Evolutionary conservation across 2,888 invertebrate species (phyloP), one percentile per base, ranked within the genome.

Genomic region (Sicus ferrugineus): DNA sequence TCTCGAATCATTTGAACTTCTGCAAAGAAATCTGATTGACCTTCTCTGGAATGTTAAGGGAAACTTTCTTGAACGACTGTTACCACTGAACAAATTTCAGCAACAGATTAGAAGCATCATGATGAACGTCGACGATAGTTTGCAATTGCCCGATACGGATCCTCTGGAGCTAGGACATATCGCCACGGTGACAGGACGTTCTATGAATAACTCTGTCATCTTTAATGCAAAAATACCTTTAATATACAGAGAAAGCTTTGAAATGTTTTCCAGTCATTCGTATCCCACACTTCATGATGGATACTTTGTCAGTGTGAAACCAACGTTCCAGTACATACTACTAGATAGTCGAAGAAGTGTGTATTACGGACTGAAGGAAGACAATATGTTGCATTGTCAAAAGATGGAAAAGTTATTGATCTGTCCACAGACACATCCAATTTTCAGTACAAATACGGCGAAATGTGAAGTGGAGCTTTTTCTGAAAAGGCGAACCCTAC

Each of bases 181-280:
- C 50, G 21, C 50, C 5, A 52, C 50, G 21, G 50, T 52, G 3
- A 52, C 50, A 21, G 50, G 50, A 5, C 50, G 50, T 1, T 21
- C 50, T 2, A 52, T 9, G 23, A 52, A 52, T 21, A n/a, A 19
- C 21, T 52, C 50, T 2, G 50, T 52, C 9, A 31, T 58, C 11
- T 56, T 56, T 31, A 21, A 58, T 9, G 31, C 31, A 28, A 58
- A 58, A 58, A 58, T 58, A 58, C 58, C 58, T 7, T 31, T 58
- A 58, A 58, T 58, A 19, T n/a, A 30, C 34, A 58, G 21, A 21
- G 58, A 58, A 31, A 58, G n/a, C 14, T 31, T 58, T 31, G 21
- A 58, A 16, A 21, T 31, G 9, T 58, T 31, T 21, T 16, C 30
- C 30, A 34, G n/a, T 16, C 31, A 52, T 21, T n/a, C 50, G 4